These are phyloP conservation scores for Acromyrmex heyeri DNA, from an alignment of 1,140 invertebrate species.

Conservation along the genomic window DNA sequence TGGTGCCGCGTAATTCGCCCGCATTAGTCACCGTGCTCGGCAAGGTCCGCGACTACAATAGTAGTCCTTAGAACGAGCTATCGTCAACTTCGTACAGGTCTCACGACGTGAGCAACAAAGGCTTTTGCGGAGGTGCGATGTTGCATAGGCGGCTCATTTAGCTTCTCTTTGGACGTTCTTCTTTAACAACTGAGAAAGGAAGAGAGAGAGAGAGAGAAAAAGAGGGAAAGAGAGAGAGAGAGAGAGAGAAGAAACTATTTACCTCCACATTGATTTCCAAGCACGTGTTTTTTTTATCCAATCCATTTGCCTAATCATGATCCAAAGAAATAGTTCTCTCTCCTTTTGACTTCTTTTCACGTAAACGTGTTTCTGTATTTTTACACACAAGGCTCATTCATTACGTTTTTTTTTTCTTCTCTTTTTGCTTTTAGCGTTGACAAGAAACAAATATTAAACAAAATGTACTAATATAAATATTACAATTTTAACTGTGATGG, in stretches of 20 bases:
- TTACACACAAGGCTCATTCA: neutral
- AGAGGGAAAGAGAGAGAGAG: neutral
- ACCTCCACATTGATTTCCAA: conserved; percentile 1
- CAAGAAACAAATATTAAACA: neutral
- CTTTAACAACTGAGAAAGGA: neutral
- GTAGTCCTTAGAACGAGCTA: conserved; percentile 38
- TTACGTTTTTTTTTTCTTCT: neutral
- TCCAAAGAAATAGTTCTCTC: neutral
- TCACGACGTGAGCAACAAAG: conserved; percentile 48
- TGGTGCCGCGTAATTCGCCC: conserved; percentile 61
- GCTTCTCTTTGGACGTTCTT: conserved; percentile 14
- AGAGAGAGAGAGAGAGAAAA: neutral
- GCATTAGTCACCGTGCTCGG: conserved; percentile 11
- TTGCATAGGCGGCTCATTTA: conserved; percentile 26
- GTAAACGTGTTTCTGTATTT: neutral
- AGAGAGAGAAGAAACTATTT: neutral
- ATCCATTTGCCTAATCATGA: neutral
- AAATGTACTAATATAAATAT: conserved; percentile 30
- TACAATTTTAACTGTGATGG: conserved; percentile 5
- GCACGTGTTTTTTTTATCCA: neutral
- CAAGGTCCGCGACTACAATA: conserved; percentile 40
- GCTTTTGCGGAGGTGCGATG: conserved; percentile 16
- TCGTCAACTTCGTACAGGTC: conserved; percentile 49
- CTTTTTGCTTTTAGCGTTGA: neutral
- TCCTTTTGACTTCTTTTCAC: neutral